Conservation (phyloP, 2,888 invertebrate genomes). For the Diogma glabrata region DNA sequence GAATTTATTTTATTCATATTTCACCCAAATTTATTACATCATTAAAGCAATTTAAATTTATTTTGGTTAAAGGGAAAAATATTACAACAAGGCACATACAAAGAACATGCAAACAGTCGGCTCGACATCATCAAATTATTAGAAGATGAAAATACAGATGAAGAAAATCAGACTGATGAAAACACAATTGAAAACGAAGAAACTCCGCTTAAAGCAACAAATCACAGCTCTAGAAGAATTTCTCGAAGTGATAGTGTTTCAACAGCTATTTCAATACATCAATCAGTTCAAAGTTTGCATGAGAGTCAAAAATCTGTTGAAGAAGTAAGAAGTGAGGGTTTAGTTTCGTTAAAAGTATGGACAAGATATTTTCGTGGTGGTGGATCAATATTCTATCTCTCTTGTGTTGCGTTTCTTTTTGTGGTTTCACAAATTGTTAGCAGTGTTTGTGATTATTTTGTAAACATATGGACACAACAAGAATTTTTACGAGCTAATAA, state of each 20-base stretch:
- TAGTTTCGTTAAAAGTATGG: conserved; percentile 35
- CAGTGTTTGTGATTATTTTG: conserved; percentile 49
- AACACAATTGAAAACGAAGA: conserved; percentile 31
- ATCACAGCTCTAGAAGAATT: too few relatives aligned
- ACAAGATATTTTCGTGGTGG: conserved; percentile 39
- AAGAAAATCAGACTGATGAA: conserved; percentile 19
- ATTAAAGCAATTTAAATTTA: too few relatives aligned
- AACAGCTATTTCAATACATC: too few relatives aligned
- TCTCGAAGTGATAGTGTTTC: too few relatives aligned
- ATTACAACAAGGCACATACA: conserved; percentile 42
- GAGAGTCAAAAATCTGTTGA: conserved; percentile 27
- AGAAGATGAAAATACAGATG: conserved; percentile 31
- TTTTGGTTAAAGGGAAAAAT: too few relatives aligned
- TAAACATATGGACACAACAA: conserved; percentile 45
- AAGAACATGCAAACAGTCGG: conserved; percentile 38
- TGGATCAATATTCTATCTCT: too few relatives aligned
- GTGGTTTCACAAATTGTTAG: conserved; percentile 43
- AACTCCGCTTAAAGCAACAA: conserved; percentile 32
- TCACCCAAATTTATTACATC: too few relatives aligned
- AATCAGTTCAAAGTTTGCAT: too few relatives aligned
- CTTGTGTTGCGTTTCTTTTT: conserved; percentile 35
- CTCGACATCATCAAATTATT: conserved; percentile 42
- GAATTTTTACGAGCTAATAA: conserved; percentile 29
- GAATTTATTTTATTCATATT: too few relatives aligned
- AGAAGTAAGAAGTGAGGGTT: conserved; percentile 37